Base-by-base conservation (phyloP, 1,140 invertebrate species). In the Rhagoletis zephyria region DNA sequence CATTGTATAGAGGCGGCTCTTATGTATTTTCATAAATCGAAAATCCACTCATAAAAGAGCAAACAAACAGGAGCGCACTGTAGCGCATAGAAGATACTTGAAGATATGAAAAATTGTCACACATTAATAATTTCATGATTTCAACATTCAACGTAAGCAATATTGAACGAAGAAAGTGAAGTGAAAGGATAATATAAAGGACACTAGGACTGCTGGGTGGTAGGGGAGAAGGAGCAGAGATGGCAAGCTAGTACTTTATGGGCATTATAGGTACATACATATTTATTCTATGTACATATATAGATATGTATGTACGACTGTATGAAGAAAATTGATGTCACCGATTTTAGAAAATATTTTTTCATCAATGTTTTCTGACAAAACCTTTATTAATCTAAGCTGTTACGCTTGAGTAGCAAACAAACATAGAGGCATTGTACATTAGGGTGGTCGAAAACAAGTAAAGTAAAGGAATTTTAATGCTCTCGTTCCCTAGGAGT, bases 261-360 rank as follows among this genome's bases (percentile, higher is more conserved):
- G 5, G 67, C 67, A 74, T 14, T 0, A 1, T 0, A 30, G 30
- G 30, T 30, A 30, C 30, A 30, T 30, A 30, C 1, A 1, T 30
- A 30, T 30, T 0, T 30, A 30, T 30, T 30, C 30, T 30, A 30
- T 30, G 30, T 30, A 30, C 1, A 0, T 30, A 30, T 30, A 30
- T 30, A 30, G 1, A 1, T 30, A 30, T 30, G 30, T 30, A 30
- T 30, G 30, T 30, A 42, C 12, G 6, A 0, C 59, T 7, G 59
- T 19, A 67, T 30, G 14, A 7, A 67, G n/a, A 74, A 48, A 81
- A 81, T 81, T 81, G 30, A 81, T 81, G 48, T 81, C 48, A 81
- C 9, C 12, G 9, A 81, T 81, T 4, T 0, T 59, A 19, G 19
- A 45, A 59, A 81, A 59, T 81, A 81, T 81, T 56, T 81, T 19